Base-by-base conservation (phyloP, 2,113 vertebrate genomes). In the Heterotis niloticus region DNA sequence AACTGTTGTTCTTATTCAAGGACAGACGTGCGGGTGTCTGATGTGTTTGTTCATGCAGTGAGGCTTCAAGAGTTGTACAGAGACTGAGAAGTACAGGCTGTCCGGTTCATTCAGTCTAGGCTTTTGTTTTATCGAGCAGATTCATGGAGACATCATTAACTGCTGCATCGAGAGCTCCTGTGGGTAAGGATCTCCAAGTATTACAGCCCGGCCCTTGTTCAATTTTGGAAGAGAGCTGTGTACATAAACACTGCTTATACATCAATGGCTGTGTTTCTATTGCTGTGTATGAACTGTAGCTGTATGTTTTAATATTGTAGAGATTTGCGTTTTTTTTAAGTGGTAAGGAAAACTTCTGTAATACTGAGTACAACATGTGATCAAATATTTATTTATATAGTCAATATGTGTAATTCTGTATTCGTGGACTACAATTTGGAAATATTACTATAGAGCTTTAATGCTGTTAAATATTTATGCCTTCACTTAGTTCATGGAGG, bases 61-160 rank as follows among this genome's bases (percentile, higher is more conserved):
- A 88, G 85, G 83, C 82, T 89, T 93, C 88, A n/a, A n/a, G 89
- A 84, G 73, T 87, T 85, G 81, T 89, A 90, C 86, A 88, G 88
- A 88, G 86, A 76, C 82, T 76, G 88, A 92, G 84, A 91, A 90
- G 89, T 83, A 86, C 86, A 82, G 77, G 86, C 87, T 89, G 89
- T 91, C 92, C 84, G 74, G 82, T 88, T 88, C 82, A 67, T 88
- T 91, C 91, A 90, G 91, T 84, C 34, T 44, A 44, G 34, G 34
- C 7, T 44, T 2, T 44, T 81, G 81, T 81, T 86, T 88, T 82
- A 84, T 7, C 7, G 34, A 44, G 7, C 34, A 44, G 3, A 7
- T 44, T 44, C 34, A 84, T 78, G 80, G 56, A 76, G 79, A 78
- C 65, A 60, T 16, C 78, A 76, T 78, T 75, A 75, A 78, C 72